A percentile compares a stretch with the other conserved stretches of the same genome.
phyloP scores from a whole-genome alignment of 2,113 vertebrate genomes.

The Percopsis transmontana region DNA sequence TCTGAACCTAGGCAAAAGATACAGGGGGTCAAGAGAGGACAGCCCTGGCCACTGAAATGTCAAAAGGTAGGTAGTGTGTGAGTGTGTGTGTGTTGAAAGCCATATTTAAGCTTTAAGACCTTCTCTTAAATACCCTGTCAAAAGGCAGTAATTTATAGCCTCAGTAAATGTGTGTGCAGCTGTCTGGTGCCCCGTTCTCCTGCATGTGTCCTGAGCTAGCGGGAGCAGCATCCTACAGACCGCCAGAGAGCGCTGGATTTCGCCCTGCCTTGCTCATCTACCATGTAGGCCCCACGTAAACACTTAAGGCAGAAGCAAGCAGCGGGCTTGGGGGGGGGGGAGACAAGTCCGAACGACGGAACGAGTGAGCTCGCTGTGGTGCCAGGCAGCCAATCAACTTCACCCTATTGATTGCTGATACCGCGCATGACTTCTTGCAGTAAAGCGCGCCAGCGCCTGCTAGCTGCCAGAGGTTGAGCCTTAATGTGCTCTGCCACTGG shows the following conservation, averaged over 20 bases:
- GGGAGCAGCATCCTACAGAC: conserved; percentile 13
- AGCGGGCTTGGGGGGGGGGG: neutral
- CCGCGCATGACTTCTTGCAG: conserved; percentile 32
- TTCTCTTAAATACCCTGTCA: conserved; percentile 1
- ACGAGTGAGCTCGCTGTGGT: conserved; percentile 10
- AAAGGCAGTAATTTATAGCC: conserved; percentile 10
- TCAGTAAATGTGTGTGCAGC: neutral
- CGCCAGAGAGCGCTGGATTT: conserved; percentile 5
- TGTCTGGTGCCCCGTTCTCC: neutral
- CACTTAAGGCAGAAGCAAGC: conserved; percentile 2
- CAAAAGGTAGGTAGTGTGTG: neutral
- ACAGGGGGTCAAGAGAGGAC: conserved; percentile 19
- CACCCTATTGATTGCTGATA: conserved; percentile 39
- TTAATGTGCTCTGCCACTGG: conserved; percentile 22
- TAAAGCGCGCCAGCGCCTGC: conserved; percentile 22
- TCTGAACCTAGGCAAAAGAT: too few species aligned
- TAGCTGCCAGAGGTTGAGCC: conserved; percentile 20
- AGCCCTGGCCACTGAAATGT: neutral
- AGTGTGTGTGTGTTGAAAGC: neutral
- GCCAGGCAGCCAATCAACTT: conserved; percentile 41
- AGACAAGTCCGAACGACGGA: conserved; percentile 31
- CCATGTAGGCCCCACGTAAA: conserved; percentile 17
- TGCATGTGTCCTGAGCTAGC: conserved; percentile 2
- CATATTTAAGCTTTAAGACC: neutral
- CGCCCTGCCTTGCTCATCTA: conserved; percentile 13